phyloP scores from a whole-genome alignment of 2,888 invertebrate species.

The Odiellus spinosus region DNA sequence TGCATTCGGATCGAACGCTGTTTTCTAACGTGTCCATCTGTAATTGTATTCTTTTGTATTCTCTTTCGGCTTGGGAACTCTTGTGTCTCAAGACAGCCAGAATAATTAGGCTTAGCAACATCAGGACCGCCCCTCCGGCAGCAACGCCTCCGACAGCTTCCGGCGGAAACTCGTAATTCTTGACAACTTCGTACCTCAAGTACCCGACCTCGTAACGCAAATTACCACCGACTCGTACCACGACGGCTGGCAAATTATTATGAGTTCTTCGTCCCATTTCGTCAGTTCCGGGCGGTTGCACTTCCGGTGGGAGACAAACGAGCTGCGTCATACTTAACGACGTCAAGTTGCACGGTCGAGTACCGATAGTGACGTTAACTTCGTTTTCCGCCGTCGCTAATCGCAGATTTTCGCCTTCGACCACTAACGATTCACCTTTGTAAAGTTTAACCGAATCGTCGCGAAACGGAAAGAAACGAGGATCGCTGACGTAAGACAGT shows the following conservation, averaged over 20 bases:
- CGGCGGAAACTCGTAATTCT: conserved; percentile 66
- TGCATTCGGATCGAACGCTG: conserved; percentile 38
- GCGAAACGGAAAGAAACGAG: conserved; percentile 62
- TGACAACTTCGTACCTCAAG: conserved; percentile 32
- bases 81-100: conserved; percentile 31
- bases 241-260: conserved; percentile 68
- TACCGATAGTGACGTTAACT: conserved; percentile 82
- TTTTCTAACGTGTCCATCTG: conserved; percentile 38
- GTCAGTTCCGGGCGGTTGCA: conserved; percentile 47
- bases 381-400: conserved; percentile 85
- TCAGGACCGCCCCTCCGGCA: conserved; percentile 17
- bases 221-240: conserved; percentile 62
- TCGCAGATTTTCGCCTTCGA: conserved; percentile 87
- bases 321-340: conserved; percentile 80
- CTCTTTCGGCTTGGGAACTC: conserved; percentile 33
- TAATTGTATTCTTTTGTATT: conserved; percentile 36
- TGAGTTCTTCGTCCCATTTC: conserved; percentile 42
- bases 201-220: conserved; percentile 75
- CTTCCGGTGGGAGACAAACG: conserved; percentile 80
- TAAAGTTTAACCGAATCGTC: conserved; percentile 61
- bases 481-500: conserved; percentile 78
- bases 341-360: conserved; percentile 78
- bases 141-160: conserved; percentile 78
- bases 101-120: conserved; percentile 28
- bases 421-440: conserved; percentile 82